Evolutionary conservation across 2,113 vertebrate genomes (phyloP), one percentile per base, ranked within the genome.

Genomic region (Actenoides lindsayi): DNA sequence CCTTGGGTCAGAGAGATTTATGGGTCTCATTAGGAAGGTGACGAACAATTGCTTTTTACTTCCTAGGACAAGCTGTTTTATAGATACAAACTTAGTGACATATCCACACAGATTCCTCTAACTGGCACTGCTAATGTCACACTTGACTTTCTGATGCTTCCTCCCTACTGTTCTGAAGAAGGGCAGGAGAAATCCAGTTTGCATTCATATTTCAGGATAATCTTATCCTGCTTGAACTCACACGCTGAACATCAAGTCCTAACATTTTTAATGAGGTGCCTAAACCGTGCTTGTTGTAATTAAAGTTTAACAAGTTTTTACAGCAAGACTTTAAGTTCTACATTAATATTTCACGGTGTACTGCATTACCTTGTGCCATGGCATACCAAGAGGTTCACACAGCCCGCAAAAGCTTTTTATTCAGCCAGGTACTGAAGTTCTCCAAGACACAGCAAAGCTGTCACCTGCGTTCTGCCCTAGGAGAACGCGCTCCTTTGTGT

Each of bases 301-400:
- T 78, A 94, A 96, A 96, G n/a, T 94, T 94, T 96, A 89, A 94
- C n/a, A 41, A 67, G 83, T 53, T 84, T 89, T 94, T 86, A 90
- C 73, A 96, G 53, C n/a, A 65, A 80, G 74, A 93, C 83, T 96
- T 93, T 91, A 80, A 74, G 80, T 44, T 82, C 76, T 53, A 62
- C 44, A 57, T 94, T 48, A 88, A 92, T 87, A 87, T 91, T 96
- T 92, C 94, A 94, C n/a, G 50, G 25, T 6, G 5, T 19, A 54
- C 87, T 76, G 27, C 53, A 50, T 21, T 77, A 80, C 73, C 33
- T 75, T 76, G 48, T 65, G 50, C 50, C 30, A 37, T 39, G 33
- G 16, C 1, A 1, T 53, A 85, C 35, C 78, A 92, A 85, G 77
- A 1, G 51, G 35, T 53, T 94, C 4, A 42, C 15, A 60, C 41